Conservation (phyloP, 2,113 vertebrate genomes). For the Ptyas mucosa region DNA sequence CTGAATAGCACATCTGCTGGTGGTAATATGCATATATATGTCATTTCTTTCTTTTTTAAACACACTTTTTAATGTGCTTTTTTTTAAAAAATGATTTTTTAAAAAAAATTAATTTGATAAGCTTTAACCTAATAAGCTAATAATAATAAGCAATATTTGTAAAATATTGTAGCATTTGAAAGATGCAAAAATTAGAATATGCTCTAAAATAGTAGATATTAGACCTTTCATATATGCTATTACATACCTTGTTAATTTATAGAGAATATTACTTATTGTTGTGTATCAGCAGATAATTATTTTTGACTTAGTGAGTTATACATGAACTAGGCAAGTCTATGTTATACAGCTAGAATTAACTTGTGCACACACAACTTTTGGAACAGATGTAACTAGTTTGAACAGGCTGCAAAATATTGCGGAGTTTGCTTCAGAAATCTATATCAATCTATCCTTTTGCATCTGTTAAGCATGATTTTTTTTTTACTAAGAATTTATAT, state of each 20-base stretch:
- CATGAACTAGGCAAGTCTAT: neutral
- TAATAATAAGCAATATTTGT: neutral
- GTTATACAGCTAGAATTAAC: neutral
- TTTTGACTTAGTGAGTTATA: neutral
- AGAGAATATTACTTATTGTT: neutral
- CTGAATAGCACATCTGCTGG: no score
- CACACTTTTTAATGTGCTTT: no score
- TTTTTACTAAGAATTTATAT: neutral
- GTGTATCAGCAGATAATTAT: neutral
- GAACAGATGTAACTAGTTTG: neutral
- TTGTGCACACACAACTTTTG: neutral
- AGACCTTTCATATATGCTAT: neutral
- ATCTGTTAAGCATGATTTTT: neutral
- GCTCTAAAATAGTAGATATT: neutral
- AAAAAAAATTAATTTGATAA: no score
- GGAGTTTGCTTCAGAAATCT: neutral
- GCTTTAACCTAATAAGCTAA: no score
- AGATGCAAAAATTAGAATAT: neutral
- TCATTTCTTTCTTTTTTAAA: no score
- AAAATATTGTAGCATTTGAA: neutral
- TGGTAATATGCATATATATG: no score
- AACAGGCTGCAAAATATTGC: neutral
- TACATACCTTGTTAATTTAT: slow-evolving; percentile 1
- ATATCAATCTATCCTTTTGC: neutral
- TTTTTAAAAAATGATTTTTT: no score